phyloP scores from a whole-genome alignment of 2,113 vertebrate species.

The Regulus satrapa region DNA sequence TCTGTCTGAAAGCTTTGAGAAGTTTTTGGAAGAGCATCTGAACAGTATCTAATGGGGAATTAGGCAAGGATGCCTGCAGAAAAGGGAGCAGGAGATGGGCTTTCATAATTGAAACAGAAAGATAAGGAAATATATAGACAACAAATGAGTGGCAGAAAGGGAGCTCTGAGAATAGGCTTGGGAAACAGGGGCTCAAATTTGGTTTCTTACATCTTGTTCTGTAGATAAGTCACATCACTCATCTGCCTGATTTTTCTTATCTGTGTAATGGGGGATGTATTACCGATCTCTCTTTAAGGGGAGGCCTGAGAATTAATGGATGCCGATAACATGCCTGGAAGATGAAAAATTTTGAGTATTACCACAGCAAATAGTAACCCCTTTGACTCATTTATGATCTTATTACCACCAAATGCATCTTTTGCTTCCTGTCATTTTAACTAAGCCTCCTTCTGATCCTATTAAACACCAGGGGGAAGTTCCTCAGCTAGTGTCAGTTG shows the following conservation, averaged over 20 bases:
- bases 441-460: conserved; percentile 42
- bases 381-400: conserved; percentile 52
- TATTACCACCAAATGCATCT: conserved; percentile 30
- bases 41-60: background rate
- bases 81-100: background rate
- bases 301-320: conserved; percentile 5
- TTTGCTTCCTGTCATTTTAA: conserved; percentile 9
- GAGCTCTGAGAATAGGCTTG: background rate
- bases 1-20: background rate
- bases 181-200: background rate
- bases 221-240: background rate
- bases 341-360: conserved; percentile 14
- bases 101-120: conserved; percentile 1
- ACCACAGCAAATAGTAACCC: conserved; percentile 19
- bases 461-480: conserved; percentile 20
- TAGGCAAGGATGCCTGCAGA: background rate
- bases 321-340: background rate
- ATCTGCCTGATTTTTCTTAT: background rate
- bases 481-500: background rate
- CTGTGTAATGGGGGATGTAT: background rate
- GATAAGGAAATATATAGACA: background rate
- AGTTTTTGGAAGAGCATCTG: background rate
- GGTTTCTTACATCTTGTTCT: conserved; percentile 4
- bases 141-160: background rate
- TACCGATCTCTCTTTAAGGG: background rate